phyloP scores from a whole-genome alignment of 2,888 invertebrate species.

The Mycalesis mineus region DNA sequence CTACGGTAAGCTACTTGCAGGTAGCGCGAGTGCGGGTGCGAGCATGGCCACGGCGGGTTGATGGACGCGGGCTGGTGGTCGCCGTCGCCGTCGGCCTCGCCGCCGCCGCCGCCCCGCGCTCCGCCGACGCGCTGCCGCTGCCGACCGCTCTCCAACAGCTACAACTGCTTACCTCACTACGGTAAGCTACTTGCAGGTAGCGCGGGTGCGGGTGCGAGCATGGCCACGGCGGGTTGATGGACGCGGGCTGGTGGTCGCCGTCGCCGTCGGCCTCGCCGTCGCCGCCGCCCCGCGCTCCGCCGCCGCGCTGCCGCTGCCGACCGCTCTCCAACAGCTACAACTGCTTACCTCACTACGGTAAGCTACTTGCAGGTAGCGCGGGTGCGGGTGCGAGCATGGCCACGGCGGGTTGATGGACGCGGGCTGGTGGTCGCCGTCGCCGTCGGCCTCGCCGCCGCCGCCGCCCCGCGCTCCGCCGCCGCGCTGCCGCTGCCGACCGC shows the following conservation, averaged over 20 bases:
- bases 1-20: constrained; percentile 47
- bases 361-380: constrained; percentile 11
- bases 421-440: constrained; percentile 69
- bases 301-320: constrained; percentile 70
- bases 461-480: constrained; percentile 67
- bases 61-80: constrained; percentile 71
- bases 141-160: constrained; percentile 65
- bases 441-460: constrained; percentile 72
- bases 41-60: constrained; percentile 69
- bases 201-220: constrained; percentile 39
- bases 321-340: constrained; percentile 67
- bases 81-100: constrained; percentile 69
- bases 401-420: constrained; percentile 72
- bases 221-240: constrained; percentile 72
- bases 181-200: constrained; percentile 38
- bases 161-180: constrained; percentile 69
- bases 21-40: constrained; percentile 29
- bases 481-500: constrained; percentile 70
- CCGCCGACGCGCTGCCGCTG: constrained; percentile 70
- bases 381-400: constrained; percentile 47
- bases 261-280: constrained; percentile 71
- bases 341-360: constrained; percentile 69
- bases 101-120: constrained; percentile 72
- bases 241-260: constrained; percentile 67
- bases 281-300: constrained; percentile 70